Evolutionary conservation across 2,888 invertebrate species (phyloP), one percentile per base, ranked within the genome.

Genomic region (Sphaerophoria rueppellii): DNA sequence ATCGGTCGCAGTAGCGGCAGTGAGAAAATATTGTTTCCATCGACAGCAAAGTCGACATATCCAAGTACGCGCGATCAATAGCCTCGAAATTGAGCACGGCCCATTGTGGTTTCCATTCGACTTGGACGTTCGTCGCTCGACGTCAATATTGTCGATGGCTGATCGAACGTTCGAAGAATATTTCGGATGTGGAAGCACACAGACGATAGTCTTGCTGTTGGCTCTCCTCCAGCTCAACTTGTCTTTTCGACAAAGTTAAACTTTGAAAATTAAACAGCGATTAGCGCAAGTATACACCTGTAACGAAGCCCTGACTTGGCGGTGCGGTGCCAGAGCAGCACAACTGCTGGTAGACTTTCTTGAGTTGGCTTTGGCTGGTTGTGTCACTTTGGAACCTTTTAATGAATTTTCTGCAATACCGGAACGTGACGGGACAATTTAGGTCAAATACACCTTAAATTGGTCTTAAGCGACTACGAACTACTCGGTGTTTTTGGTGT

Each of bases 351-450:
- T 48, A 65, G 50, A 65, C 50, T 34, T 37, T 67, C 2, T 52
- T 67, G 55, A 11, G 40, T 57, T 76, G 61, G 67, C 58, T 72
- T 63, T 37, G 76, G 34, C 60, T 74, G 60, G 76, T 73, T 71
- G 85, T 85, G 74, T 87, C 86, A 86, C 69, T 87, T 79, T 69
- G 75, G 82, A 77, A 83, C 81, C 86, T 86, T 86, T 80, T 82
- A 87, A 86, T 86, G 85, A 87, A 87, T 87, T 24, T 87, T 88
- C 86, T 87, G 87, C 87, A 88, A 87, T 87, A 87, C 88, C 88
- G 88, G 88, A 88, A 88, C 88, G 88, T 88, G 88, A 88, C 88
- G 87, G 76, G 74, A 82, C 86, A 88, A 88, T 88, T 88, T 88
- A 76, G 88, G 88, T 88, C 88, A 88, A 88, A 88, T 88, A 88